Base-by-base conservation (phyloP, 37 sponge, comb jelly and placozoan species). In the Haliclona indistincta region DNA sequence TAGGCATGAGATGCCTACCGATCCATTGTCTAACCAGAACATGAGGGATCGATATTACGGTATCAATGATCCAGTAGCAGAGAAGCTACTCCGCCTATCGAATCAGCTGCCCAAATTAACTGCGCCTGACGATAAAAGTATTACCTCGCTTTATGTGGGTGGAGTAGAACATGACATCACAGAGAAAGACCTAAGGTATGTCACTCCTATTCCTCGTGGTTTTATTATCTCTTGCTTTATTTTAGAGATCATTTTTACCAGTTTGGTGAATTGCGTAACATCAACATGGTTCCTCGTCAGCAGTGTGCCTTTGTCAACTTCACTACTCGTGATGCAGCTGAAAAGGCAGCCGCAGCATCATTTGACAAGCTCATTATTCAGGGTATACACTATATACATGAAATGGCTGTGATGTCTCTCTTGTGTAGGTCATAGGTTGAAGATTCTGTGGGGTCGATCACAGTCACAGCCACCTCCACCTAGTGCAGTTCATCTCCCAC, bases 1-100 rank as follows among this genome's bases (percentile, higher is more conserved):
- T 45, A 84, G 99, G 45, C 99, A 97, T 74, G 99, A 97, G 76
- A 92, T 95, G 95, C 99, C 99, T 26, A 95, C 88, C 7, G 95
- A 97, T 61, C 99, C 99, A 37, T 82, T 97, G 64, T 84, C 99
- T 68, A 76, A 88, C 28, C 99, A 97, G 82, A 97, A 97, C 73
- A 63, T 97, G 38, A 92, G 84, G 69, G 99, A 97, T 39, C 75
- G 99, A 37, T 97, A 97, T 81, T 91, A 97, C 61, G 99, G 99
- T 26, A 71, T 75, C 45, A 84, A 95, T 41, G 99, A 97, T 67
- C 99, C 99, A 13, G 99, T 97, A 56, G 99, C 99, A 23, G 93
- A 97, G 0, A 97, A 97, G 76, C 77, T 97, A 37, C 39, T 97
- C 13, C 68, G 79, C 23, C 86, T 81, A 37, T 49, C 83, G 2